phyloP scores from a whole-genome alignment of 2,888 invertebrate genomes.

The Ectemnius lituratus region DNA sequence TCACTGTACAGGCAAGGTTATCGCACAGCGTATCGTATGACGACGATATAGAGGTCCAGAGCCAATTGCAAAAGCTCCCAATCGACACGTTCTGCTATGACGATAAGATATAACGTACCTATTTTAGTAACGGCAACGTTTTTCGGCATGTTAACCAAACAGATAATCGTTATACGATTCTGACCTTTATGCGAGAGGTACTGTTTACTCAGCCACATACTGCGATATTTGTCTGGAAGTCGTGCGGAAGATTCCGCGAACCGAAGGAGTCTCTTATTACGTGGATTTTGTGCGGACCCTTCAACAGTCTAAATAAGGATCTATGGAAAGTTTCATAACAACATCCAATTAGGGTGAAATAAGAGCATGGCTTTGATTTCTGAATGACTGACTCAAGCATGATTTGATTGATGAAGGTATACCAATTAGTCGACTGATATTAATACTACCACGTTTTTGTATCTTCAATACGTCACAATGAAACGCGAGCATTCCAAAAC shows the following conservation, averaged over 20 bases:
- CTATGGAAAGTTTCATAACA: too few relatives aligned
- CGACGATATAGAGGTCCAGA: background rate
- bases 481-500: too few relatives aligned
- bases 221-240: background rate
- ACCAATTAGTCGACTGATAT: too few relatives aligned
- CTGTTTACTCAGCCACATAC: background rate
- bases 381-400: too few relatives aligned
- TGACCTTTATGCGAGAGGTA: background rate
- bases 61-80: background rate
- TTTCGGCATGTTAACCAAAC: background rate
- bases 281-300: too few relatives aligned
- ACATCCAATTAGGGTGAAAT: too few relatives aligned
- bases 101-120: background rate
- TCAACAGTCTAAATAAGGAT: too few relatives aligned
- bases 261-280: background rate
- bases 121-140: background rate
- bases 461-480: too few relatives aligned
- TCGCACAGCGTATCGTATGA: slow-evolving; percentile 22
- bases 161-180: background rate
- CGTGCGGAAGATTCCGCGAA: background rate
- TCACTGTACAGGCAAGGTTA: slow-evolving; percentile 38
- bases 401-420: too few relatives aligned
- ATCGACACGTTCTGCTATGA: background rate
- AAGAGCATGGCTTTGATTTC: too few relatives aligned
- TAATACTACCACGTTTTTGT: too few relatives aligned